A percentile compares a stretch with the other conserved stretches of the same genome.
phyloP scores from a whole-genome alignment of 2,888 invertebrate genomes.

The Drosophila leonis region DNA sequence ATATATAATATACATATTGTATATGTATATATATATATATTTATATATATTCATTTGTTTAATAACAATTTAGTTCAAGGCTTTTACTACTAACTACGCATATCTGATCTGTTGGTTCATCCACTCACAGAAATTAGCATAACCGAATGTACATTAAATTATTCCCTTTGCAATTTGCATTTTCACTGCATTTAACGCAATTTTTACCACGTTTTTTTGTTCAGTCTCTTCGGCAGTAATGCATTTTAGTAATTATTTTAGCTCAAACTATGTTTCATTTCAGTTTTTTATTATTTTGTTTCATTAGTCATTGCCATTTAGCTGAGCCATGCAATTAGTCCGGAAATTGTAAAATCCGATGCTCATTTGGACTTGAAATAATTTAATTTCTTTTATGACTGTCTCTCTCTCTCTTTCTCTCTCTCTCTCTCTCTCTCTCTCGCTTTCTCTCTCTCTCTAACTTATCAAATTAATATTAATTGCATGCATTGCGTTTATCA shows the following conservation, averaged over 20 bases:
- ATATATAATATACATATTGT: not conserved
- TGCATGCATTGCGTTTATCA: slow-evolving; percentile 38
- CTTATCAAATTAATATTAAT: slow-evolving; percentile 70
- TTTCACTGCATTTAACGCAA: slow-evolving; percentile 63
- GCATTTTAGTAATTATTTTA: slow-evolving; percentile 78
- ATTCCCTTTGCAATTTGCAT: slow-evolving; percentile 73
- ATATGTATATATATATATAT: no score
- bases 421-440: not conserved
- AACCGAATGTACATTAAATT: slow-evolving; percentile 68
- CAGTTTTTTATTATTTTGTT: slow-evolving; percentile 6
- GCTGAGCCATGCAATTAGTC: slow-evolving; percentile 48
- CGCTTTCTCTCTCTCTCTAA: no score
- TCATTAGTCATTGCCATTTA: slow-evolving; percentile 49
- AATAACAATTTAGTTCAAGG: slow-evolving; percentile 30
- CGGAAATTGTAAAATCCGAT: slow-evolving; percentile 34
- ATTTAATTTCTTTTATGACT: slow-evolving; percentile 56
- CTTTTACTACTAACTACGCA: not conserved
- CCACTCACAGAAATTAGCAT: slow-evolving; percentile 62
- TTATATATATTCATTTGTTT: not conserved
- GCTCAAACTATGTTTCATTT: slow-evolving; percentile 31
- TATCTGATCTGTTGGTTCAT: slow-evolving; percentile 19
- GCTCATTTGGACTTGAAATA: slow-evolving; percentile 43
- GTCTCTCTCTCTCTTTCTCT: not conserved
- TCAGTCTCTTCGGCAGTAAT: slow-evolving; percentile 32
- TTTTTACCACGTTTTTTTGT: slow-evolving; percentile 17